These are phyloP conservation scores for Drepana falcataria DNA, from an alignment of 2,888 invertebrate species.

Conservation along the genomic window DNA sequence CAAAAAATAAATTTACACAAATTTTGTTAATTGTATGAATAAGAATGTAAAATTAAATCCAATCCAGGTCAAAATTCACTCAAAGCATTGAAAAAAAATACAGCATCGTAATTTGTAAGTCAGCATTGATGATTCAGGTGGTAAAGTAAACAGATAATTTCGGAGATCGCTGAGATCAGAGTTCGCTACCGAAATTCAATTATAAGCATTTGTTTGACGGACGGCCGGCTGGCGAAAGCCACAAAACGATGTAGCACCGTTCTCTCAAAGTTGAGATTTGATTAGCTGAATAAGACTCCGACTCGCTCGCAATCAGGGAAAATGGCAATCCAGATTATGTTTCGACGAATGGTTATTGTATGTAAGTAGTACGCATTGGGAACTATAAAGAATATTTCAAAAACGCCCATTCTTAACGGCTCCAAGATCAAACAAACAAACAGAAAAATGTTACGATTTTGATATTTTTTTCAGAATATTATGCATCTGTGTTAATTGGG, in stretches of 20 bases:
- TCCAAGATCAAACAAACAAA: constrained; percentile 27
- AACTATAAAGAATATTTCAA: constrained; percentile 24
- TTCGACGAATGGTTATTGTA: constrained; percentile 7
- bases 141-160: constrained; percentile 36
- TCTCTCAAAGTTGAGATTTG: constrained; percentile 29
- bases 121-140: constrained; percentile 19
- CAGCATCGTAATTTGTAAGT: constrained; percentile 1
- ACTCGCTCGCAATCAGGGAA: constrained; percentile 26
- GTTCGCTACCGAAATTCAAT: constrained; percentile 40
- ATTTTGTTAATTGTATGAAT: constrained; percentile 1
- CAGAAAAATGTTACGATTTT: constrained; percentile 23
- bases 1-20: too few relatives aligned
- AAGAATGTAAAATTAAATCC: background rate
- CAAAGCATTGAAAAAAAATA: constrained; percentile 10
- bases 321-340: constrained; percentile 20
- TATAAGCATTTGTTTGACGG: constrained; percentile 34
- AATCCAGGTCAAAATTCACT: constrained; percentile 15
- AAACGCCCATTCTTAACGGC: constrained; percentile 20
- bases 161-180: constrained; percentile 23
- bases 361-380: constrained; percentile 10
- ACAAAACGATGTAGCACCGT: constrained; percentile 15
- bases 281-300: constrained; percentile 36
- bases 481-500: too few relatives aligned
- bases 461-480: constrained; percentile 9
- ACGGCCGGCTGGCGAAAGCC: constrained; percentile 23